Percentiles rank a stretch among this genome's conserved stretches.
Evolutionary conservation across 2,888 invertebrate genomes (phyloP).

Genomic region (Scelioninae gen. 2): DNA sequence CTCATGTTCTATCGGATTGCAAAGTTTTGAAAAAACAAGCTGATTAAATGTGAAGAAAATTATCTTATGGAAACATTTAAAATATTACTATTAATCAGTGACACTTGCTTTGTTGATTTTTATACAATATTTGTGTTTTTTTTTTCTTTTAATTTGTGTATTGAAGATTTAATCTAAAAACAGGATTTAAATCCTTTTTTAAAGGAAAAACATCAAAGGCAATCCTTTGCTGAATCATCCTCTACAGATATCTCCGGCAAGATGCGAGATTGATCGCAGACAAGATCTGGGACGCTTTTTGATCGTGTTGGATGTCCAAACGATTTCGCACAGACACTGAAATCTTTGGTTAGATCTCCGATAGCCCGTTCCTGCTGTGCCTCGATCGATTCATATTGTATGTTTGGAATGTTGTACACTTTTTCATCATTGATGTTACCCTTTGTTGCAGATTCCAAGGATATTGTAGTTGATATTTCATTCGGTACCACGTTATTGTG

Average conservation of each 20-base stretch:
- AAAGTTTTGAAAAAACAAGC: no score
- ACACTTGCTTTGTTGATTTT: slow-evolving; percentile 29
- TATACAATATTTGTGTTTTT: background rate
- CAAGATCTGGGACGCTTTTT: slow-evolving; percentile 62
- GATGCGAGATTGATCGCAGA: slow-evolving; percentile 57
- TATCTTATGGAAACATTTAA: no score
- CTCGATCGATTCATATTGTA: slow-evolving; percentile 62
- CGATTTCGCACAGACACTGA: slow-evolving; percentile 70
- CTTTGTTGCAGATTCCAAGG: slow-evolving; percentile 76
- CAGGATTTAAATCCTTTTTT: slow-evolving; percentile 64
- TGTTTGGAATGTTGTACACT: slow-evolving; percentile 61
- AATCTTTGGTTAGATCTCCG: slow-evolving; percentile 71
- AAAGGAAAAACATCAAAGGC: slow-evolving; percentile 70
- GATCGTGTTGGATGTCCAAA: slow-evolving; percentile 68
- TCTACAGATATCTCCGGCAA: slow-evolving; percentile 66
- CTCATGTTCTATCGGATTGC: slow-evolving; percentile 44
- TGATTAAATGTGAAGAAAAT: no score
- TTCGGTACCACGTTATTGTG: slow-evolving; percentile 67
- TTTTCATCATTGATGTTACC: slow-evolving; percentile 64
- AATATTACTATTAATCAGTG: slow-evolving; percentile 43
- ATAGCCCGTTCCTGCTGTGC: slow-evolving; percentile 68
- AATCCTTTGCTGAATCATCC: slow-evolving; percentile 71
- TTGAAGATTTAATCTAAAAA: slow-evolving; percentile 59
- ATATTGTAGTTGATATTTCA: slow-evolving; percentile 77
- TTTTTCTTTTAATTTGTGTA: no score